A percentile compares a stretch with the other conserved stretches of the same genome.
Evolutionary conservation across 2,888 invertebrate genomes (phyloP).

Genomic region (Tholera decimalis): DNA sequence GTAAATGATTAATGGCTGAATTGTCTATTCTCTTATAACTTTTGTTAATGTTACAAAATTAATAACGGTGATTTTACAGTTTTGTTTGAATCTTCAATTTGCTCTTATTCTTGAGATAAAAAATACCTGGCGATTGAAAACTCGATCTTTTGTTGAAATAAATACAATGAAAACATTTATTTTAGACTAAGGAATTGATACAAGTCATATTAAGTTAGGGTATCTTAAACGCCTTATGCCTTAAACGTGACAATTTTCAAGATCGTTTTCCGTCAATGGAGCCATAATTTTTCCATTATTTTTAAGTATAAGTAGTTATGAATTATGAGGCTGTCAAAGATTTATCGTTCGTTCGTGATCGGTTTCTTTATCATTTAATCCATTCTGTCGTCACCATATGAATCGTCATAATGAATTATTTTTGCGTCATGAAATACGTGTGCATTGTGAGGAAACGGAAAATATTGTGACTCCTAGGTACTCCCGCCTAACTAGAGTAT

Average conservation of each 20-base stretch:
- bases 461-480: neutral
- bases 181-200: too few species aligned
- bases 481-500: neutral
- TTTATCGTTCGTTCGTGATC: neutral
- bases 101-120: too few species aligned
- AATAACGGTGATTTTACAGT: too few species aligned
- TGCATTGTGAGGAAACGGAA: neutral
- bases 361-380: constrained; percentile 7
- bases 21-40: neutral
- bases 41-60: too few species aligned
- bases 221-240: too few species aligned
- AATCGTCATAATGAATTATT: neutral
- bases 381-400: neutral
- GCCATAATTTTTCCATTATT: constrained; percentile 1
- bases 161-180: too few species aligned
- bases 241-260: neutral
- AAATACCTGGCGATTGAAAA: neutral
- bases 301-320: constrained; percentile 10
- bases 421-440: constrained; percentile 1
- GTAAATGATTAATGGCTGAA: neutral
- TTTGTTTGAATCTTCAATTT: too few species aligned
- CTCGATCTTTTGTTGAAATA: neutral
- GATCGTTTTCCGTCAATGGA: neutral
- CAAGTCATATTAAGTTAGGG: too few species aligned
- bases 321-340: neutral